Conservation (phyloP, 2,888 invertebrate species). For the Fabriciana adippe region DNA sequence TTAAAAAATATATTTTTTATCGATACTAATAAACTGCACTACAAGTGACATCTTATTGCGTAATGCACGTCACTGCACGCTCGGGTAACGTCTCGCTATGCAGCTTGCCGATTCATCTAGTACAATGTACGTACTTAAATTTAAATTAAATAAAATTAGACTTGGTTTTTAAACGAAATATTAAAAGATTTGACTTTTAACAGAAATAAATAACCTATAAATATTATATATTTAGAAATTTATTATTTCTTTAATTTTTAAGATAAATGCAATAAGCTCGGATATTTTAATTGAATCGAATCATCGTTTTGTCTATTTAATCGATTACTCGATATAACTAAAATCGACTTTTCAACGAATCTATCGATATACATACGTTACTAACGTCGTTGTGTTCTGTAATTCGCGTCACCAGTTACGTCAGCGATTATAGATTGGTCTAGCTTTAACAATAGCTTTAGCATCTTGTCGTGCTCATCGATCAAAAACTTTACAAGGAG, state of each 20-base stretch:
- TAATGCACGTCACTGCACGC: slow-evolving; percentile 54
- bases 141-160: too few species aligned
- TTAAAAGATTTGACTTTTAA: too few species aligned
- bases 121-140: not conserved
- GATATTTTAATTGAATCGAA: too few species aligned
- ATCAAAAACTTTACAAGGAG: slow-evolving; percentile 16
- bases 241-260: too few species aligned
- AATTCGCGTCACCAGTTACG: slow-evolving; percentile 18
- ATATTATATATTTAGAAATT: too few species aligned
- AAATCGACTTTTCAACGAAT: not conserved
- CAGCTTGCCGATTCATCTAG: slow-evolving; percentile 25
- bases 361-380: slow-evolving; percentile 5
- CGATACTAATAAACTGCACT: slow-evolving; percentile 39
- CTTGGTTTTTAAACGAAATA: too few species aligned
- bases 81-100: slow-evolving; percentile 55
- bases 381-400: slow-evolving; percentile 4
- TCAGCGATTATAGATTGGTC: slow-evolving; percentile 30
- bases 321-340: not conserved
- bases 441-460: slow-evolving; percentile 25
- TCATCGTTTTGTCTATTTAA: not conserved
- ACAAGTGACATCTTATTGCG: slow-evolving; percentile 58
- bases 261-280: too few species aligned
- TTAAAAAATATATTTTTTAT: not conserved
- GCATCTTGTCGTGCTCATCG: slow-evolving; percentile 14
- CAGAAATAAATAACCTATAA: too few species aligned